A percentile compares a stretch with the other conserved stretches of the same genome.
These are phyloP conservation scores for Sebastes iracundus DNA, from an alignment of 2,797 vertebrate species.

Conservation along the genomic window DNA sequence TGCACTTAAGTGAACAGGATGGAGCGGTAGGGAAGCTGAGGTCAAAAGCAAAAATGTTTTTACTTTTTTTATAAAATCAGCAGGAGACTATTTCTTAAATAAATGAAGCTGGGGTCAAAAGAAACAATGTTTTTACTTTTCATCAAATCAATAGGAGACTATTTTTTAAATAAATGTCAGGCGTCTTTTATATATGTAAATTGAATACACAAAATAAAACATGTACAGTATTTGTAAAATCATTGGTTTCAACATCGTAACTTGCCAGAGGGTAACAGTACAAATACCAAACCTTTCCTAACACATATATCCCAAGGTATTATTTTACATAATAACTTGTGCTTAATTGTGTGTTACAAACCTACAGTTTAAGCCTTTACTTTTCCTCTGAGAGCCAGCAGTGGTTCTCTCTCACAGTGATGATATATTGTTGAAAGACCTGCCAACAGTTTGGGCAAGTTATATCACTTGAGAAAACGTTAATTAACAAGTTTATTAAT, in stretches of 20 bases:
- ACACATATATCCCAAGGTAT: background rate
- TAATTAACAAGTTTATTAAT: slow-evolving; percentile 15
- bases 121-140: slow-evolving; percentile 7
- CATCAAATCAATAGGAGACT: background rate
- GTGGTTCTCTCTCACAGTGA: background rate
- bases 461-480: slow-evolving; percentile 9
- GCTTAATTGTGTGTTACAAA: background rate
- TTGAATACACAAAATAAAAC: background rate
- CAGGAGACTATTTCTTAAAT: background rate
- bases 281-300: background rate
- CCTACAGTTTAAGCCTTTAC: background rate
- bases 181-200: background rate
- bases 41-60: slow-evolving; percentile 25
- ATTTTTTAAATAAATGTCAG: background rate
- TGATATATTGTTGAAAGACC: slow-evolving; percentile 12
- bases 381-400: background rate
- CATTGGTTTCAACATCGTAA: background rate
- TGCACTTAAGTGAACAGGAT: slow-evolving; percentile 35
- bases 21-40: background rate
- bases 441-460: slow-evolving; percentile 17
- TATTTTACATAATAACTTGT: background rate
- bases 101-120: slow-evolving; percentile 14
- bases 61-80: slow-evolving; percentile 1
- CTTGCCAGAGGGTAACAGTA: background rate
- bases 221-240: background rate